A percentile compares a stretch with the other conserved stretches of the same genome.
phyloP scores from a whole-genome alignment of 2,113 vertebrate species.

The Salvator merianae region DNA sequence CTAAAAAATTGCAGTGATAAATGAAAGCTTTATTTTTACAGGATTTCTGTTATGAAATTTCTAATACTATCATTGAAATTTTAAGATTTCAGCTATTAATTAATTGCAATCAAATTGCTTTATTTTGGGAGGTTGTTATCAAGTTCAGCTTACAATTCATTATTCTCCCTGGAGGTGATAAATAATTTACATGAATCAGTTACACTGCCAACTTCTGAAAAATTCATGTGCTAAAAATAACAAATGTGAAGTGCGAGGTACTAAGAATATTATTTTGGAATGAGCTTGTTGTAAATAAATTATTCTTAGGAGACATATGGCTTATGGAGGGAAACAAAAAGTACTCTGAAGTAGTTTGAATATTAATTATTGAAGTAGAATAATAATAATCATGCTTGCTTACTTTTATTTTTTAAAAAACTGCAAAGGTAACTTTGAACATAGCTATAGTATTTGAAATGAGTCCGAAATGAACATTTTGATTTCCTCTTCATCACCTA shows the following conservation, averaged over 20 bases:
- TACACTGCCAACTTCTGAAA: conserved; percentile 28
- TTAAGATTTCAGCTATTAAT: conserved; percentile 48
- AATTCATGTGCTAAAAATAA: conserved; percentile 21
- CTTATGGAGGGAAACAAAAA: neutral
- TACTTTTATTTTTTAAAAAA: conserved; percentile 42
- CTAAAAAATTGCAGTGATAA: conserved; percentile 56
- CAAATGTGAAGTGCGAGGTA: conserved; percentile 33
- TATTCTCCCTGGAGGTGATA: conserved; percentile 52
- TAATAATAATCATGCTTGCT: conserved; percentile 14
- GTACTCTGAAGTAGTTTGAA: conserved; percentile 2
- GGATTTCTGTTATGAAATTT: conserved; percentile 48
- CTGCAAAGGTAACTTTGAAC: conserved; percentile 25
- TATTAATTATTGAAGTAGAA: conserved; percentile 33
- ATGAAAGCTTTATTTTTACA: conserved; percentile 57
- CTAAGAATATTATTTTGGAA: conserved; percentile 32
- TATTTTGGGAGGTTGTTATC: conserved; percentile 41
- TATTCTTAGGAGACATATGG: conserved; percentile 16
- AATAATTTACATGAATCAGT: conserved; percentile 43
- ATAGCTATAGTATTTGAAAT: conserved; percentile 41
- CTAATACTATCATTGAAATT: conserved; percentile 42
- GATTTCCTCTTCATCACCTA: conserved; percentile 51
- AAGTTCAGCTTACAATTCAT: conserved; percentile 55
- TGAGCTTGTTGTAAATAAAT: conserved; percentile 42
- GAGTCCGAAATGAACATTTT: conserved; percentile 51
- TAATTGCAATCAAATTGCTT: conserved; percentile 52